Base-by-base conservation (phyloP, 2,888 invertebrate genomes). In the Pseudoips prasinana region DNA sequence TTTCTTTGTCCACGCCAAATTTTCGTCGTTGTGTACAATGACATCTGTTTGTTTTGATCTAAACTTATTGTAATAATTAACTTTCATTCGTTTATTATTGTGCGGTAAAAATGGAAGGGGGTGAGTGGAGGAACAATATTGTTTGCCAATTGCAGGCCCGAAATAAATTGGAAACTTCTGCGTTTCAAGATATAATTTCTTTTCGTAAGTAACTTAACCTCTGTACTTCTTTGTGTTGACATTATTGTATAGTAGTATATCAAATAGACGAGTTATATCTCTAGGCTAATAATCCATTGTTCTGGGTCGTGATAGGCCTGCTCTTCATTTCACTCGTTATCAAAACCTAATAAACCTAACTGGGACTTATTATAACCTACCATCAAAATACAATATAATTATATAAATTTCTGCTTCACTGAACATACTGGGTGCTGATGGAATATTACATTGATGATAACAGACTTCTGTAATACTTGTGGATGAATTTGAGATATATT, bases 131-230 rank as follows among this genome's bases (percentile, higher is more conserved):
- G 69, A 91, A 90, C 59, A 89, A 87, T 64, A 91, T 96, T 65
- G 85, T 95, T 58, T 86, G 83, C 59, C 92, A 94, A 67, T 74
- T 96, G 42, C 92, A 93, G 40, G 90, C 91, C 42, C 90, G 96
- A 65, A 95, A 96, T 78, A 93, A 91, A 77, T 90, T 89, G 43
- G 94, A 96, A 87, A 92, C 93, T 10, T 81, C 90, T 40, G 92
- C 93, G 61, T 96, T 95, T 77, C 92, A 93, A 58, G 96, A 96
- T 67, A 91, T 96, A 45, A 93, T 96, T 59, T 81, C 91, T 53
- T 93, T 95, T 80, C 95, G 96, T 96, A 91, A 92, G 95, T 90
- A 70, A 69, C 68, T 59, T 81, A 82, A 82, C 81, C 78, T 77
- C 56, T 52, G 29, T 30, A 43, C 27, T 33, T 50, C 57, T 64